Conservation (phyloP, 2,888 invertebrate genomes). For the Rhabditoides inermis region DNA sequence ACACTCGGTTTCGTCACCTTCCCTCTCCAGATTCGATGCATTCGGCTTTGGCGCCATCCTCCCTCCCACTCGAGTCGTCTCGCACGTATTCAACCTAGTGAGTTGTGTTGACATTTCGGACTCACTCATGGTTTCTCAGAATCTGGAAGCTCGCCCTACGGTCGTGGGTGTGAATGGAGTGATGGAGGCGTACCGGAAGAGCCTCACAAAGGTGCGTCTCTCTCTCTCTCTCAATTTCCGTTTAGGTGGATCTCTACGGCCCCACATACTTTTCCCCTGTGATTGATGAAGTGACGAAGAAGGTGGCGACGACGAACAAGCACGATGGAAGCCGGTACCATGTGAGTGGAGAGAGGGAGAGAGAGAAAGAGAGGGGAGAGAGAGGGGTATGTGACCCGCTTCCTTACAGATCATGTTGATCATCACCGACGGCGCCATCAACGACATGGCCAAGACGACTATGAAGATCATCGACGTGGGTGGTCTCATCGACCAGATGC, state of each 20-base stretch:
- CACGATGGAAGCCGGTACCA: slow-evolving; percentile 34
- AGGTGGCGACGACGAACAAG: slow-evolving; percentile 7
- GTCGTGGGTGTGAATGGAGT: slow-evolving; percentile 58
- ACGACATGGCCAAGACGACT: slow-evolving; percentile 60
- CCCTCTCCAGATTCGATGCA: slow-evolving; percentile 60
- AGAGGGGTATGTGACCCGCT: neutral
- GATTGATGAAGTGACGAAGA: slow-evolving; percentile 57
- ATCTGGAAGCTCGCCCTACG: slow-evolving; percentile 59
- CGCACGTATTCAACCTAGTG: slow-evolving; percentile 58
- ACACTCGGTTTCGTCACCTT: no score
- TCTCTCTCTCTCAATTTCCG: slow-evolving; percentile 56
- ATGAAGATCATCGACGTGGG: slow-evolving; percentile 52
- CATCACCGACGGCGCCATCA: slow-evolving; percentile 63
- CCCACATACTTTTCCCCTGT: slow-evolving; percentile 63
- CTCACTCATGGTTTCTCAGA: slow-evolving; percentile 48
- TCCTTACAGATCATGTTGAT: slow-evolving; percentile 61
- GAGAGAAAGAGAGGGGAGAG: neutral
- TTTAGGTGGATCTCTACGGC: slow-evolving; percentile 55
- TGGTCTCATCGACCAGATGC: slow-evolving; percentile 1
- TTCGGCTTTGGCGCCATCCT: slow-evolving; percentile 60
- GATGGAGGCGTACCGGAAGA: slow-evolving; percentile 57
- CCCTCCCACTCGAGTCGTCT: slow-evolving; percentile 56
- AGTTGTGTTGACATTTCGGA: slow-evolving; percentile 16
- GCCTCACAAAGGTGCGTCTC: no score
- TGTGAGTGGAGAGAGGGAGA: slow-evolving; percentile 4